Conservation (phyloP, 2,113 vertebrate species). For the Odontesthes bonariensis region DNA sequence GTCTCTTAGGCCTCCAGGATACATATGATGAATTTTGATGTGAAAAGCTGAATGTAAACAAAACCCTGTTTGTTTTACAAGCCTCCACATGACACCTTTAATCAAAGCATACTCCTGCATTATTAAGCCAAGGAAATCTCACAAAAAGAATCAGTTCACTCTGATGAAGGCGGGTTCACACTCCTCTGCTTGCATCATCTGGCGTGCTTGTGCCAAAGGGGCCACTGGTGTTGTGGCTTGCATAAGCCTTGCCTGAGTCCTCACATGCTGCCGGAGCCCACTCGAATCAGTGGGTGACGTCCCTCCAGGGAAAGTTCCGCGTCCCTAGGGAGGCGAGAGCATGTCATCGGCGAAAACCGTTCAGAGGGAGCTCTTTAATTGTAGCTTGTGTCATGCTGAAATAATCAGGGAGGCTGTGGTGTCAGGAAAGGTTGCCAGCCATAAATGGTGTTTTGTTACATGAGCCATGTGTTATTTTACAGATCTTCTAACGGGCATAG, state of each 20-base stretch:
- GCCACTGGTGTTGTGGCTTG: conserved; percentile 41
- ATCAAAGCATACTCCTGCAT: conserved; percentile 36
- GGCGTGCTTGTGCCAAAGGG: conserved; percentile 20
- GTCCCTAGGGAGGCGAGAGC: conserved; percentile 54
- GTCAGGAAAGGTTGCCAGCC: conserved; percentile 50
- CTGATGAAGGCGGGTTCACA: conserved; percentile 20
- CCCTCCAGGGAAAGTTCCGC: conserved; percentile 59
- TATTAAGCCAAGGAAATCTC: conserved; percentile 30
- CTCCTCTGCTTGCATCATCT: conserved; percentile 39
- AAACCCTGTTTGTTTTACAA: conserved; percentile 36
- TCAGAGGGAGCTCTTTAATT: conserved; percentile 65
- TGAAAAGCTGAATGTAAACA: conserved; percentile 34
- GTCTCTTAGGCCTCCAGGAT: conserved; percentile 43
- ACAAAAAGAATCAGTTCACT: conserved; percentile 14
- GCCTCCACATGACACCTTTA: conserved; percentile 49
- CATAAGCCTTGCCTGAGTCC: conserved; percentile 42
- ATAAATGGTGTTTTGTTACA: conserved; percentile 56
- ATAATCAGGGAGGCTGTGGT: conserved; percentile 53
- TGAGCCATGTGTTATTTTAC: conserved; percentile 52
- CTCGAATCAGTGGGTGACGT: conserved; percentile 68
- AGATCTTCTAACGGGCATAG: conserved; percentile 26
- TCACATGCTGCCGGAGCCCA: conserved; percentile 51
- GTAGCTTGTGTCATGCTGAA: conserved; percentile 59
- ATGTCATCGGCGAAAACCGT: conserved; percentile 51
- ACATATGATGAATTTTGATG: conserved; percentile 33